Evolutionary conservation across 1,140 invertebrate species (phyloP).

Genomic region (Trachymyrmex septentrionalis): DNA sequence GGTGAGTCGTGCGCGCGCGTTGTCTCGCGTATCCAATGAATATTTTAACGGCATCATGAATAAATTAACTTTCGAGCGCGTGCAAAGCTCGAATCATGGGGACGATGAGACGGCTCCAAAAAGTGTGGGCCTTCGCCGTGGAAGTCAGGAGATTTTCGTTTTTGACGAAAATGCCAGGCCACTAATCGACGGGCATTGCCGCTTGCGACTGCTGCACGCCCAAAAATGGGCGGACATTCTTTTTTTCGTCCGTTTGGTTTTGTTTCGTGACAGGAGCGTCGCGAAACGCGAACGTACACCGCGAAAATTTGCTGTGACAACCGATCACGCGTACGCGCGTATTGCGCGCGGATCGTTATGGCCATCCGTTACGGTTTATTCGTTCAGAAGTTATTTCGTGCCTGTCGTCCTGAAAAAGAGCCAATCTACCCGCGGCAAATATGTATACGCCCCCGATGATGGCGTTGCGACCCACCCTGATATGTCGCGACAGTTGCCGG

Average conservation of each 20-base stretch:
- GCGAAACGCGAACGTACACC: conserved; percentile 17
- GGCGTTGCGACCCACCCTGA: conserved; percentile 42
- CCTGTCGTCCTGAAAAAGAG: conserved; percentile 65
- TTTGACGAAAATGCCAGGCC: not conserved
- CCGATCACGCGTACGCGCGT: conserved; percentile 51
- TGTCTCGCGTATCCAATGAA: conserved; percentile 69
- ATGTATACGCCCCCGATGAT: conserved; percentile 45
- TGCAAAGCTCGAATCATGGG: not conserved
- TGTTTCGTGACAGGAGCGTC: conserved; percentile 21
- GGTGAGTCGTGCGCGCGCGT: conserved; percentile 29
- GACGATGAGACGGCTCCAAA: not conserved
- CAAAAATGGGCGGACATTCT: conserved; percentile 15
- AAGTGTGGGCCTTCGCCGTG: conserved; percentile 10
- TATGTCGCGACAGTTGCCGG: conserved; percentile 53
- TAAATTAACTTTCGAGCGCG: conserved; percentile 68
- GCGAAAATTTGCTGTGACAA: conserved; percentile 59
- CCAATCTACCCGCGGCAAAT: conserved; percentile 62
- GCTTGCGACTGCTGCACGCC: not conserved
- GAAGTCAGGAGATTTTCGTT: not conserved
- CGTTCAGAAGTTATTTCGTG: conserved; percentile 64
- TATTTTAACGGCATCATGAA: conserved; percentile 73
- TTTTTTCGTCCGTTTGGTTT: conserved; percentile 24
- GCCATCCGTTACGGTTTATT: conserved; percentile 67
- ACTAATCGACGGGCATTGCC: conserved; percentile 36
- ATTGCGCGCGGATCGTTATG: conserved; percentile 52